Conservation (phyloP, 1,140 invertebrate species). For the Drosophila bocqueti region DNA sequence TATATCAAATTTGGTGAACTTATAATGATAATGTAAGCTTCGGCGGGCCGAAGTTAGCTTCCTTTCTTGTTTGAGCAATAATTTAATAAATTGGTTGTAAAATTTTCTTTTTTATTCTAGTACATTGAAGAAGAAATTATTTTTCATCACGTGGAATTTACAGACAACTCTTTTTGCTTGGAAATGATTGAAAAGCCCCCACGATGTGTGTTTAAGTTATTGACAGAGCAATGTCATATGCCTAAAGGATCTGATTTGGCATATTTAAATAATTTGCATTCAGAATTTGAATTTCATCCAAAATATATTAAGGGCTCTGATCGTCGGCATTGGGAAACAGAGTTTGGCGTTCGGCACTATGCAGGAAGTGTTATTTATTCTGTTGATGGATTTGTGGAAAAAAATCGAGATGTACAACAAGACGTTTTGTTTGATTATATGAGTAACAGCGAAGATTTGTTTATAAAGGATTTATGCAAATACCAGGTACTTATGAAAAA, state of each 20-base stretch:
- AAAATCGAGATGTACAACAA: constrained; percentile 97
- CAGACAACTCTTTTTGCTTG: constrained; percentile 94
- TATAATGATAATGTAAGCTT: not conserved
- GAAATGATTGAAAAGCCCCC: constrained; percentile 96
- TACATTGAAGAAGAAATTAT: constrained; percentile 95
- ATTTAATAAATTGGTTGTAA: not conserved
- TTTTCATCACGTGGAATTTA: constrained; percentile 95
- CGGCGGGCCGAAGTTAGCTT: not conserved
- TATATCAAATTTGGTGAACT: too few species aligned
- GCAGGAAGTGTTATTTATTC: constrained; percentile 97
- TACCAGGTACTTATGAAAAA: constrained; percentile 87
- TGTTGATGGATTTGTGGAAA: constrained; percentile 97
- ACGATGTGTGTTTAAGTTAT: constrained; percentile 93
- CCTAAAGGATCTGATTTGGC: constrained; percentile 96
- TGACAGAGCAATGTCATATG: constrained; percentile 97
- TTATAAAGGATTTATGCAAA: constrained; percentile 94
- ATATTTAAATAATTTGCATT: constrained; percentile 95
- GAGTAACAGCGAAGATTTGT: constrained; percentile 93
- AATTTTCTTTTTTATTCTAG: constrained; percentile 85
- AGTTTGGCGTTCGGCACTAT: constrained; percentile 97
- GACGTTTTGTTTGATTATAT: constrained; percentile 98
- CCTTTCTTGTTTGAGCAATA: not conserved
- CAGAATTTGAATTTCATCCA: constrained; percentile 94
- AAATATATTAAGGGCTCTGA: constrained; percentile 95
- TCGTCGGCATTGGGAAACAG: constrained; percentile 94